A percentile compares a stretch with the other conserved stretches of the same genome.
Conservation (phyloP, 2,113 vertebrate genomes). For the Pantherophis guttatus region DNA sequence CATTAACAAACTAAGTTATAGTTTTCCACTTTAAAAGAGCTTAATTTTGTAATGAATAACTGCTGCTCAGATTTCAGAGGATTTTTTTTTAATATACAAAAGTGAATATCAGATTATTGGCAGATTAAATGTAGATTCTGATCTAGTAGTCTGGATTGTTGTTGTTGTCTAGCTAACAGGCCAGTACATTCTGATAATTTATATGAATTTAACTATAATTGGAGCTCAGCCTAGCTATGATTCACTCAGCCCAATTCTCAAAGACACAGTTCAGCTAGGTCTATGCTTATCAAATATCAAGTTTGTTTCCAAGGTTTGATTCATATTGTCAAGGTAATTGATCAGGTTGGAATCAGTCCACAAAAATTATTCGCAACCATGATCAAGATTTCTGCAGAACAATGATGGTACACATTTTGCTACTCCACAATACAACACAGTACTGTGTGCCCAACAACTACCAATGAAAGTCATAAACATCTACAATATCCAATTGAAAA, state of each 20-base stretch:
- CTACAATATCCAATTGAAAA: not conserved
- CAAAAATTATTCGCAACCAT: not conserved
- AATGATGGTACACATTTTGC: not conserved
- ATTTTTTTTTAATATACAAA: not conserved
- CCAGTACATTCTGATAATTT: not conserved
- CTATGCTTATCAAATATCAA: not conserved
- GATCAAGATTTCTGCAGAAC: not conserved
- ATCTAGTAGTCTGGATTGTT: not conserved
- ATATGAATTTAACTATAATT: not conserved
- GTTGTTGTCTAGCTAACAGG: not conserved
- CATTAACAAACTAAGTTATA: not conserved
- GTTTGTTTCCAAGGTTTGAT: not conserved
- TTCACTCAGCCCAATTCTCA: not conserved
- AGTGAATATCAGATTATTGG: not conserved
- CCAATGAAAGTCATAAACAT: not conserved
- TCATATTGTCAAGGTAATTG: not conserved
- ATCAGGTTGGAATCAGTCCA: not conserved
- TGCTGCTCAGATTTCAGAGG: not conserved
- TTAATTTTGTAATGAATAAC: not conserved
- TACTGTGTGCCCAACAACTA: not conserved
- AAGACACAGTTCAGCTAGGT: not conserved
- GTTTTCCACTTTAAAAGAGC: not conserved
- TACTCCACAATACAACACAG: not conserved
- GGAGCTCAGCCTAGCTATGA: not conserved
- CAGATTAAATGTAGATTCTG: not conserved